Evolutionary conservation across 2,113 vertebrate genomes (phyloP), one percentile per base, ranked within the genome.

Genomic region (Dinomys branickii): DNA sequence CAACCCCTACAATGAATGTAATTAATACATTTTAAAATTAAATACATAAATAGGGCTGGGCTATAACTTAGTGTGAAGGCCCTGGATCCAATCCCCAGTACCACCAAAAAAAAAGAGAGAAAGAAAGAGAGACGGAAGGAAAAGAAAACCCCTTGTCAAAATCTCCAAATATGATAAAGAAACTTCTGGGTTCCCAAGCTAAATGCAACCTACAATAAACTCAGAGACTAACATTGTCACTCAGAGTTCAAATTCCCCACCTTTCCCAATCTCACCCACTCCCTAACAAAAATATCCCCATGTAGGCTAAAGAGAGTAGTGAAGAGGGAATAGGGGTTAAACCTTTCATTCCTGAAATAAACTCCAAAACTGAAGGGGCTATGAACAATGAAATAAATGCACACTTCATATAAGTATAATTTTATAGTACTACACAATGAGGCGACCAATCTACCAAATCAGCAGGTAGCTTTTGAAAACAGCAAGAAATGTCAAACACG

Each of bases 271-370:
- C 10, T 61, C 9, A 94, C 17, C 41, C 3, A 2, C 56, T 84
- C 44, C 16, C 61, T 44, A 41, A 71, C 63, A 81, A 65, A 75
- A 90, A 81, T 3, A 59, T 24, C 52, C 22, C 20, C 19, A 65
- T 52, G 38, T 35, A 33, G 54, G 16, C 47, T 81, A 58, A 58
- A 50, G 10, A 35, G 85, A 28, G 30, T 38, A 38, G 28, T 54
- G 5, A 88, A 92, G 24, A 82, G 2, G 2, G 33, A 3, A 10
- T 86, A 77, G 28, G 4, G 0, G 1, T 44, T 84, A 63, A 80
- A 67, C 50, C 12, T 95, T 94, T 89, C 22, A 75, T 30, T 91
- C 33, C 59, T 63, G 6, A 96, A 93, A 97, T 93, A 59, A 87
- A 90, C 38, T 77, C 38, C 33, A 95, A 97, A 92, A 88, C 22